Conservation (phyloP, 1,140 invertebrate species). For the Lordiphosa clarofinis region DNA sequence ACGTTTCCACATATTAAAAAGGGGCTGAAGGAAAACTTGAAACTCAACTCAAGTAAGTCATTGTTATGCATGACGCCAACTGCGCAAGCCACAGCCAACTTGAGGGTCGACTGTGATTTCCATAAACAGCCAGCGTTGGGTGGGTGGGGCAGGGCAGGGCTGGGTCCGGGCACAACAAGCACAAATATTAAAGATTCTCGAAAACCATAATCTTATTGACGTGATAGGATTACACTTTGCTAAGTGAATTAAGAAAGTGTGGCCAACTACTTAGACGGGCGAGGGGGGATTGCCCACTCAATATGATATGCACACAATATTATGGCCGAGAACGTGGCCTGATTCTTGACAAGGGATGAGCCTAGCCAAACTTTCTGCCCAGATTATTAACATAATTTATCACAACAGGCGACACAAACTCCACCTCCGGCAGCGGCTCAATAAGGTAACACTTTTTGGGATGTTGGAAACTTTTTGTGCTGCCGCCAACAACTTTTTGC, state of each 20-base stretch:
- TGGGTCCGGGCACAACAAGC: conserved; percentile 39
- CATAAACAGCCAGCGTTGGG: conserved; percentile 43
- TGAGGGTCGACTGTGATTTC: conserved; percentile 52
- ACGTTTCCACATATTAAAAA: conserved; percentile 67
- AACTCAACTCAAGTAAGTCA: conserved; percentile 53
- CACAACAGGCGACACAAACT: conserved; percentile 61
- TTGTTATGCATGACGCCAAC: conserved; percentile 72
- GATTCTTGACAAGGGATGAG: conserved; percentile 72
- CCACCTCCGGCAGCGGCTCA: conserved; percentile 41
- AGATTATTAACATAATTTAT: conserved; percentile 77
- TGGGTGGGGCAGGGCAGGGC: no score
- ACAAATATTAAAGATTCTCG: conserved; percentile 74
- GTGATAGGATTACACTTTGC: conserved; percentile 79
- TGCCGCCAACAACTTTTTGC: conserved; percentile 39
- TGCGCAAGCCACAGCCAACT: conserved; percentile 50
- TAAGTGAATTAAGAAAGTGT: conserved; percentile 75
- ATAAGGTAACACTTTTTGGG: conserved; percentile 71
- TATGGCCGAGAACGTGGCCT: conserved; percentile 64
- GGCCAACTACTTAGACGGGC: conserved; percentile 15
- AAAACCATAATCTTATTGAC: conserved; percentile 79
- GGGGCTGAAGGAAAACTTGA: conserved; percentile 33
- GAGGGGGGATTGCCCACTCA: no score
- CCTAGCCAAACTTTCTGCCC: conserved; percentile 9
- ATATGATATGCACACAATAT: conserved; percentile 72
- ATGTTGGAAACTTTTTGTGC: conserved; percentile 19